Evolutionary conservation across 2,113 vertebrate species (phyloP).

Genomic region (Eulemur macaco): DNA sequence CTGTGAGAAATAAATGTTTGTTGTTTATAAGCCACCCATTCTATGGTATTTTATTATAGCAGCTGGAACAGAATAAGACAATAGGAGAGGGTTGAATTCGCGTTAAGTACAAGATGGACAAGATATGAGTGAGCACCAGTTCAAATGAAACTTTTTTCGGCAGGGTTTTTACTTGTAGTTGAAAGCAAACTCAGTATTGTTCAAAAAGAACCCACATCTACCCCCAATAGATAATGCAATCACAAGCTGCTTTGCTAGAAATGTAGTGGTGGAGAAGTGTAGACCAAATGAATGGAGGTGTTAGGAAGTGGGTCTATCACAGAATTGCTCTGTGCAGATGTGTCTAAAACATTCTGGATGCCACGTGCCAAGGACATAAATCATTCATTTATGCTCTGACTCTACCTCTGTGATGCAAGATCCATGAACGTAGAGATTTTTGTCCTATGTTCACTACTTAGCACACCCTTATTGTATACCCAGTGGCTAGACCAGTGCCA

Average conservation of each 20-base stretch:
- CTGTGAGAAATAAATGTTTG: neutral
- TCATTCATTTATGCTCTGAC: neutral
- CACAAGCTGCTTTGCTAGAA: neutral
- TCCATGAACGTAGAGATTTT: neutral
- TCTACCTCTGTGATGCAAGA: neutral
- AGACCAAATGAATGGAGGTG: neutral
- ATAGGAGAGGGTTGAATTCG: neutral
- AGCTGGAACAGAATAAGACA: neutral
- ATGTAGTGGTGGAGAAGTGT: neutral
- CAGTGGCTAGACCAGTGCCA: neutral
- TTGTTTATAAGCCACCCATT: neutral
- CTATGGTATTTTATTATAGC: neutral
- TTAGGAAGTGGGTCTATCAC: neutral
- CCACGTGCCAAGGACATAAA: neutral
- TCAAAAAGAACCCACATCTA: neutral
- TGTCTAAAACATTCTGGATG: neutral
- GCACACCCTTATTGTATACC: no score
- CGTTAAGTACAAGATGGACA: neutral
- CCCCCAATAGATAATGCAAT: neutral
- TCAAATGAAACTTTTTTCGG: neutral
- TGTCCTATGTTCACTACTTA: neutral
- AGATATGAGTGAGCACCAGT: neutral
- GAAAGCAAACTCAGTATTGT: neutral
- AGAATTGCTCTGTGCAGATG: neutral
- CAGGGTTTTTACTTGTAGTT: neutral